Evolutionary conservation across 2,797 vertebrate genomes (phyloP), one percentile per base, ranked within the genome.

Genomic region (Macroramphosus scolopax): DNA sequence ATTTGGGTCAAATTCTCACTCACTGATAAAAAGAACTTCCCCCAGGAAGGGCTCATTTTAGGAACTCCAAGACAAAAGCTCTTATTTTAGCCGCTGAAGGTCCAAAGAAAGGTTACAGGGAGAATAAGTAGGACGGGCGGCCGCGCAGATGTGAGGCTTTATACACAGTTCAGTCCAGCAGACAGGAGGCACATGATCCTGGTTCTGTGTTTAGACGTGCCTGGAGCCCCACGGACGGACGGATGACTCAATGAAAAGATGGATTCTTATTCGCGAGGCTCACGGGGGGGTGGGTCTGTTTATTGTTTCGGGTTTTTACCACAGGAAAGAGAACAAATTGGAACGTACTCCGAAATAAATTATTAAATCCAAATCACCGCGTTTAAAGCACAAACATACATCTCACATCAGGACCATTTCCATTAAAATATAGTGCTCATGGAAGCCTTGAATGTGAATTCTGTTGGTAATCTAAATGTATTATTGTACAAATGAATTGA

Each of bases 1-100:
- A 62, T 66, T 22, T 59, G 34, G 56, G 68, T 66, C 53, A 5
- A 49, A 40, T 48, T 55, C 14, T 12, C n/a, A n/a, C 17, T 57
- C 32, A 60, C 50, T 39, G 51, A 10, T 11, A n/a, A 6, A 9
- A 37, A 22, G n/a, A 0, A 8, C 26, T 14, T 10, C 28, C 50
- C 24, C 2, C 6, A 24, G 30, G n/a, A 58, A 12, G 48, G 8
- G 25, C 26, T 67, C 14, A 15, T 51, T 47, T 61, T 12, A 30
- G 40, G 20, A 62, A 37, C 28, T 57, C 4, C 30, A n/a, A 12
- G 10, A 42, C 18, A 49, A 60, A 60, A 2, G 11, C 32, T 59
- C 30, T 46, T 51, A 32, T 33, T 59, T 40, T 12, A 11, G 8
- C 25, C 18, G 5, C 11, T 42, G 52, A 68, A 51, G 17, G 26